These are phyloP conservation scores for Atherinosoma microstoma DNA, from an alignment of 2,797 vertebrate species.

Conservation along the genomic window DNA sequence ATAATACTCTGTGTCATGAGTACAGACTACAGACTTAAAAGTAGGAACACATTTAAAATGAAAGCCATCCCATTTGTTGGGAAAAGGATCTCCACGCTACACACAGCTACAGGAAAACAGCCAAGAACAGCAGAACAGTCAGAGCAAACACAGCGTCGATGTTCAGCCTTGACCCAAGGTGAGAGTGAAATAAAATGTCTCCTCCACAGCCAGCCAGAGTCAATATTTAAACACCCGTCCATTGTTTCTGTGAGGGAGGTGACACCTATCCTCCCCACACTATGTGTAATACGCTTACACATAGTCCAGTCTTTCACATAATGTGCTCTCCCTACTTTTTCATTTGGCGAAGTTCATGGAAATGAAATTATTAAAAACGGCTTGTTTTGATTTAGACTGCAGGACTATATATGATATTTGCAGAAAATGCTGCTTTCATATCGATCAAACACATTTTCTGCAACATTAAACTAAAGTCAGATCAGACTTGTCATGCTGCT, in stretches of 20 bases:
- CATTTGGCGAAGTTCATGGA: neutral
- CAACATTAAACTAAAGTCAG: neutral
- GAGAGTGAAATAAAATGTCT: slow-evolving; percentile 60
- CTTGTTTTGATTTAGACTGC: neutral
- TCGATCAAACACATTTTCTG: neutral
- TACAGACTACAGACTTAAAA: slow-evolving; percentile 5
- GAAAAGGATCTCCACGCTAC: slow-evolving; percentile 6
- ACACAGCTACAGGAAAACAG: slow-evolving; percentile 41
- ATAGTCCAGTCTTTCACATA: neutral
- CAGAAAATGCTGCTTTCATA: slow-evolving; percentile 25
- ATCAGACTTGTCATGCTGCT: slow-evolving; percentile 1
- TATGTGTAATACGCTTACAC: neutral
- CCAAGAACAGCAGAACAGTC: slow-evolving; percentile 53
- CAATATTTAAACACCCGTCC: slow-evolving; percentile 72
- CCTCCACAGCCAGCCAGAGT: slow-evolving; percentile 62
- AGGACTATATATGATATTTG: slow-evolving; percentile 6
- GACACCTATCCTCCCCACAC: slow-evolving; percentile 35
- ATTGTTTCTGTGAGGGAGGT: slow-evolving; percentile 62
- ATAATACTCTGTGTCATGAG: neutral
- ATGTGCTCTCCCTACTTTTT: neutral
- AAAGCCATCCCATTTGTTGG: slow-evolving; percentile 3
- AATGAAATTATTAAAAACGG: slow-evolving; percentile 2
- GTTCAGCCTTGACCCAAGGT: slow-evolving; percentile 63
- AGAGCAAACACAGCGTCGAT: slow-evolving; percentile 53
- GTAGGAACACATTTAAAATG: slow-evolving; percentile 17